A percentile compares a stretch with the other conserved stretches of the same genome.
Evolutionary conservation across 2,888 invertebrate genomes (phyloP).

Genomic region (Rhamnusium bicolor): DNA sequence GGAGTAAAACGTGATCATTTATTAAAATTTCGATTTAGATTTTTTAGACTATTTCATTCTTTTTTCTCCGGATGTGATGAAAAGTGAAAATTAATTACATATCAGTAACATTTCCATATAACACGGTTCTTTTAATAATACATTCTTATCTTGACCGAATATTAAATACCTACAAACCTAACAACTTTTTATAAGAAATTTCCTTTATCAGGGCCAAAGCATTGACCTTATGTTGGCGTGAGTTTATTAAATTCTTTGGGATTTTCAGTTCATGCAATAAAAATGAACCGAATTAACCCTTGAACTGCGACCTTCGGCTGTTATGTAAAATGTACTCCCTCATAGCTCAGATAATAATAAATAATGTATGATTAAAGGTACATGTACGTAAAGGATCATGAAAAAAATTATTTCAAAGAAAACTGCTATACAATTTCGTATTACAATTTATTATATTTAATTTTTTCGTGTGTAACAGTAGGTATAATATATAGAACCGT

Average conservation of each 20-base stretch:
- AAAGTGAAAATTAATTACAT: too few relatives aligned
- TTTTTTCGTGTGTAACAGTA: too few relatives aligned
- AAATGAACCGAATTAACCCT: conserved; percentile 41
- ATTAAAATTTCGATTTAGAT: too few relatives aligned
- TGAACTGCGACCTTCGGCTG: conserved; percentile 39
- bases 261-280: conserved; percentile 27
- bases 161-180: not conserved
- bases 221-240: conserved; percentile 9
- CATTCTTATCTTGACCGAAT: too few relatives aligned
- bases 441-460: not conserved
- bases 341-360: not conserved
- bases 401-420: not conserved
- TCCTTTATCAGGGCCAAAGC: not conserved
- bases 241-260: conserved; percentile 5
- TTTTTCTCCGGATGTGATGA: too few relatives aligned
- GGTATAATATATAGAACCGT: not conserved
- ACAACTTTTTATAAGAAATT: not conserved
- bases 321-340: conserved; percentile 21
- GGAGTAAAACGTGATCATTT: too few relatives aligned
- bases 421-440: not conserved
- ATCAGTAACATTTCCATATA: too few relatives aligned
- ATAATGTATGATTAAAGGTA: not conserved
- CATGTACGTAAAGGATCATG: not conserved
- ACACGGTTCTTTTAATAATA: too few relatives aligned
- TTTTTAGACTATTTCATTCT: too few relatives aligned